These are phyloP conservation scores for Macrosiphum euphorbiae DNA, from an alignment of 2,888 invertebrate species.

Conservation along the genomic window DNA sequence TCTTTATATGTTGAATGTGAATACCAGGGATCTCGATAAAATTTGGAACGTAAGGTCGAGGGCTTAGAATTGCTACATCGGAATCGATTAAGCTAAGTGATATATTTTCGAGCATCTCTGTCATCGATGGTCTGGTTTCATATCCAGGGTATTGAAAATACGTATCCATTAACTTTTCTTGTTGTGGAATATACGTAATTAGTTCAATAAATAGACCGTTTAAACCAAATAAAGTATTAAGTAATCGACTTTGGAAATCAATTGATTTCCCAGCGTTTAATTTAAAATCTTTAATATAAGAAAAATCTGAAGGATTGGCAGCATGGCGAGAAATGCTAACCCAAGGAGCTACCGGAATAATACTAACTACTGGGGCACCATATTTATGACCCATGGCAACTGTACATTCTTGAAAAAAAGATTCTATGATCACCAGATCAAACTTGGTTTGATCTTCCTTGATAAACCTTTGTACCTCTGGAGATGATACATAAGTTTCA, in stretches of 20 bases:
- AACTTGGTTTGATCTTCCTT: conserved; percentile 49
- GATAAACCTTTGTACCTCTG: conserved; percentile 45
- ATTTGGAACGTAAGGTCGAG: conserved; percentile 68
- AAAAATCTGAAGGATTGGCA: conserved; percentile 45
- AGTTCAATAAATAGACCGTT: conserved; percentile 21
- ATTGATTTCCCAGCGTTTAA: conserved; percentile 10
- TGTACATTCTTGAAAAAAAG: conserved; percentile 69
- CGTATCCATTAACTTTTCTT: conserved; percentile 19
- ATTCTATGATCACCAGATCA: conserved; percentile 58
- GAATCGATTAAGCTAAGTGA: conserved; percentile 68
- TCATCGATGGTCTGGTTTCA: conserved; percentile 65
- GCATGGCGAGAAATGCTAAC: not conserved
- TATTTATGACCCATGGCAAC: conserved; percentile 68
- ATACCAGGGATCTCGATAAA: conserved; percentile 69
- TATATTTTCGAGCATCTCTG: conserved; percentile 66
- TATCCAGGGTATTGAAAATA: conserved; percentile 57
- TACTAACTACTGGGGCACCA: conserved; percentile 68
- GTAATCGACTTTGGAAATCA: not conserved
- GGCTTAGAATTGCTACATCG: conserved; percentile 67
- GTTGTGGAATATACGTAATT: conserved; percentile 3
- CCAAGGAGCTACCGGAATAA: conserved; percentile 35
- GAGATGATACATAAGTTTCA: not conserved
- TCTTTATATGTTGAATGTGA: conserved; percentile 68
- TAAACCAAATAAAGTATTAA: conserved; percentile 13
- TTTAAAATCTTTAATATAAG: conserved; percentile 46